Percentiles rank a stretch among this genome's conserved stretches.
These are phyloP conservation scores for Takifugu flavidus DNA, from an alignment of 2,113 vertebrate genomes.

Conservation along the genomic window DNA sequence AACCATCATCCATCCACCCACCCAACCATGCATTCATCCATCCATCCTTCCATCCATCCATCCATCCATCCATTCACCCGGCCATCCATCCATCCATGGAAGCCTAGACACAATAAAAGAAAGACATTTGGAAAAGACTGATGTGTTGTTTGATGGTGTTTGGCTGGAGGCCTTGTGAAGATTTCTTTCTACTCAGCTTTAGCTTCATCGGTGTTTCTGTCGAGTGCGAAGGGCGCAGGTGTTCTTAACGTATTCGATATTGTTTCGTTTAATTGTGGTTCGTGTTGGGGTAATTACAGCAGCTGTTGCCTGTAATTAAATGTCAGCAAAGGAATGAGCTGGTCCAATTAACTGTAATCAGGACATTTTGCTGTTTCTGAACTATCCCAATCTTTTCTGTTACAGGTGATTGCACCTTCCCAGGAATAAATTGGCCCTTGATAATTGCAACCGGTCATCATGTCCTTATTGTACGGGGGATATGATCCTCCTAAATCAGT, in stretches of 20 bases:
- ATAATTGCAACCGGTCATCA: slow-evolving; percentile 44
- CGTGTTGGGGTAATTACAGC: slow-evolving; percentile 17
- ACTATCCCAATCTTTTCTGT: slow-evolving; percentile 42
- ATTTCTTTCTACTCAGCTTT: background rate
- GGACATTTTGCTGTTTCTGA: slow-evolving; percentile 20
- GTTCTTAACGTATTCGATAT: background rate
- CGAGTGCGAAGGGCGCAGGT: slow-evolving; percentile 11
- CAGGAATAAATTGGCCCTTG: slow-evolving; percentile 20
- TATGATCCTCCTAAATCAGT: slow-evolving; percentile 49
- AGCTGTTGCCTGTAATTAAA: slow-evolving; percentile 32
- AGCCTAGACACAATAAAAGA: too few species aligned
- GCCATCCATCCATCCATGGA: too few species aligned
- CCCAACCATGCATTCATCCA: too few species aligned
- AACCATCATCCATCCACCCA: too few species aligned
- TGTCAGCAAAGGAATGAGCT: slow-evolving; percentile 30
- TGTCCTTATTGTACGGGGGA: slow-evolving; percentile 40
- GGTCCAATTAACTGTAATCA: slow-evolving; percentile 23
- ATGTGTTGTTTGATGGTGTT: too few species aligned
- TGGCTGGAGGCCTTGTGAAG: too few species aligned
- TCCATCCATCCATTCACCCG: too few species aligned
- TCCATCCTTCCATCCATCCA: too few species aligned
- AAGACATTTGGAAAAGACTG: too few species aligned
- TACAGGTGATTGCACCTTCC: slow-evolving; percentile 60
- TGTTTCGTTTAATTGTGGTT: too few species aligned
- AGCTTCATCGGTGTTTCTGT: too few species aligned